Evolutionary conservation across 2,888 invertebrate genomes (phyloP).

Genomic region (Craniophora ligustri): DNA sequence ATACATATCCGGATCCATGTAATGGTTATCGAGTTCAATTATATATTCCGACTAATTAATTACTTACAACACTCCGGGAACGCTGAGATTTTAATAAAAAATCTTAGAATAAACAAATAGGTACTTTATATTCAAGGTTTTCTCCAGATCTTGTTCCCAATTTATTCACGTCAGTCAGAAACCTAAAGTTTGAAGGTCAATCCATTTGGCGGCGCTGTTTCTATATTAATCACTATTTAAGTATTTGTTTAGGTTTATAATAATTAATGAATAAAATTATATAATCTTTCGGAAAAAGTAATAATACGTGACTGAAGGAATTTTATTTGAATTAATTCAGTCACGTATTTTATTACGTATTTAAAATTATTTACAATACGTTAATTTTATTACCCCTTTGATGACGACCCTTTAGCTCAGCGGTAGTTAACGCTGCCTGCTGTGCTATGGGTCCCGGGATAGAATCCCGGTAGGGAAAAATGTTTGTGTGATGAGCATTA

Average conservation of each 20-base stretch:
- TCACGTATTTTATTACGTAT: too few relatives aligned
- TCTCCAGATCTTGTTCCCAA: constrained; percentile 26
- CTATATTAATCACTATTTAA: constrained; percentile 35
- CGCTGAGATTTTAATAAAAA: neutral
- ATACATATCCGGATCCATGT: too few relatives aligned
- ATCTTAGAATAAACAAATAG: constrained; percentile 4
- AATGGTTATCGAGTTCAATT: too few relatives aligned
- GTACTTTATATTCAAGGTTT: constrained; percentile 29
- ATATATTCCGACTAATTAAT: too few relatives aligned
- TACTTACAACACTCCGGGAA: neutral
- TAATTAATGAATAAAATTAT: constrained; percentile 46
- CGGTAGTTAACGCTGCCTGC: too few relatives aligned
- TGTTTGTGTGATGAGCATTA: too few relatives aligned
- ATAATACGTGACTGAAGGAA: constrained; percentile 4
- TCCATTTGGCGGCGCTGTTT: constrained; percentile 22
- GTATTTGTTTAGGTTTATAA: constrained; percentile 32
- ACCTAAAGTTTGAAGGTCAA: constrained; percentile 36
- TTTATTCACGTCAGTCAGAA: constrained; percentile 33
- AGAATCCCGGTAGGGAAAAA: too few relatives aligned
- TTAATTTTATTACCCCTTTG: too few relatives aligned
- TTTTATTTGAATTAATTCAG: neutral
- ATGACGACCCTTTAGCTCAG: too few relatives aligned
- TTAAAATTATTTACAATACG: too few relatives aligned
- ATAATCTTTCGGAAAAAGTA: constrained; percentile 11
- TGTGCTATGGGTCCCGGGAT: too few relatives aligned